These are phyloP conservation scores for Gallinago jamesoni DNA, from an alignment of 2,113 vertebrate species.

Conservation along the genomic window DNA sequence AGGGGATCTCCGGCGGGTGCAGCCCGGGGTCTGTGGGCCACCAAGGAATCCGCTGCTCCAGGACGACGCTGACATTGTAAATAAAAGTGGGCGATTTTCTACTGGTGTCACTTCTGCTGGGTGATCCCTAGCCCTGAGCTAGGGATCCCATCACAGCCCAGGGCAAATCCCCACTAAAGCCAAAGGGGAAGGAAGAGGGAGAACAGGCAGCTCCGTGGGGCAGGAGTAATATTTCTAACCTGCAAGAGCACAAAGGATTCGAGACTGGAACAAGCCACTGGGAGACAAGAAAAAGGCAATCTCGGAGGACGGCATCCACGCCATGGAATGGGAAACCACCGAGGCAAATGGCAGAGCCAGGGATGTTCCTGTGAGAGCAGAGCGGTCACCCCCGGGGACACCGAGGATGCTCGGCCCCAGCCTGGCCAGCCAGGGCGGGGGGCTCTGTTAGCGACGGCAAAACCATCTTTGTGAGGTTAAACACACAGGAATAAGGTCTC, in stretches of 20 bases:
- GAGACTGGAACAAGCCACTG: background rate
- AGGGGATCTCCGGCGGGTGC: background rate
- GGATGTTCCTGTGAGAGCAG: background rate
- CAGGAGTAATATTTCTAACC: background rate
- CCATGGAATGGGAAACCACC: background rate
- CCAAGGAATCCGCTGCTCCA: background rate
- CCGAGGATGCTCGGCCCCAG: background rate
- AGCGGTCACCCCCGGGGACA: background rate
- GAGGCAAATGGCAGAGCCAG: background rate
- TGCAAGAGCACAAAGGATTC: background rate
- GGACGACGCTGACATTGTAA: rapidly evolving
- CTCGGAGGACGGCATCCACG: background rate
- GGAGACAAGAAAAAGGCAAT: background rate
- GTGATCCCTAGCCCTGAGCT: background rate
- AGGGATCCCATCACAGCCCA: background rate
- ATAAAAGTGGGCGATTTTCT: background rate
- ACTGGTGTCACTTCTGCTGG: rapidly evolving
- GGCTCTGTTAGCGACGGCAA: background rate
- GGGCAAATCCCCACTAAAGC: background rate
- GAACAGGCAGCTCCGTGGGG: background rate
- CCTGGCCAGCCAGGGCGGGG: background rate
- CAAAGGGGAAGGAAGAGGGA: rapidly evolving
- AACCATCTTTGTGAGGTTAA: background rate
- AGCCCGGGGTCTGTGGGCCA: background rate
- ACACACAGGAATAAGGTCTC: background rate